Evolutionary conservation across 2,113 vertebrate species (phyloP).

Genomic region (Xiphorhynchus elegans): DNA sequence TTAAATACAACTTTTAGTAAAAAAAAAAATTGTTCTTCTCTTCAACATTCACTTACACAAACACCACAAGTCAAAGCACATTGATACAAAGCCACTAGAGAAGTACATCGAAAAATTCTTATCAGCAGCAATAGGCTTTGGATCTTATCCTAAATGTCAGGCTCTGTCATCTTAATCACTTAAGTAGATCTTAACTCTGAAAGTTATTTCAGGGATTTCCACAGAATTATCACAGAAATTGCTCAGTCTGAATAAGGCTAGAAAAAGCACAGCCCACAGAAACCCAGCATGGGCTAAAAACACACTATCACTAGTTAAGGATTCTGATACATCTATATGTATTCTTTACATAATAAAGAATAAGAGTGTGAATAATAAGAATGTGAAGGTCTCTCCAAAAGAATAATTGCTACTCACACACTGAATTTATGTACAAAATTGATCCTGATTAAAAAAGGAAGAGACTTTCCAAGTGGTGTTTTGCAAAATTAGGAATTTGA

Average conservation of each 20-base stretch:
- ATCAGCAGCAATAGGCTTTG: background rate
- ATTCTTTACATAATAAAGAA: background rate
- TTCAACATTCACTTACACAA: background rate
- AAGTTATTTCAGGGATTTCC: background rate
- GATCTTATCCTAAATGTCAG: background rate
- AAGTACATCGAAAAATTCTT: background rate
- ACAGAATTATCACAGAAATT: background rate
- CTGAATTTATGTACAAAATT: background rate
- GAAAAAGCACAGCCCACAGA: background rate
- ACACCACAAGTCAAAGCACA: background rate
- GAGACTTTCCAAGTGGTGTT: background rate
- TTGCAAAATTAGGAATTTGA: background rate
- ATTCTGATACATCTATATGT: background rate
- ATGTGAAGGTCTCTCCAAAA: background rate
- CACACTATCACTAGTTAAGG: accelerated
- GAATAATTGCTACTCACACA: background rate
- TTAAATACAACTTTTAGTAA: background rate
- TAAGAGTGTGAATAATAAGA: background rate
- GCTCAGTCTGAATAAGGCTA: background rate
- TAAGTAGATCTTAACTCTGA: background rate
- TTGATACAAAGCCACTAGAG: background rate
- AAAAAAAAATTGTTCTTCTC: background rate
- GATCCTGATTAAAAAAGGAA: background rate
- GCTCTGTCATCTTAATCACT: background rate
- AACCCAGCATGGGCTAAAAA: background rate